Conservation (phyloP, 1,140 invertebrate genomes). For the Venustaconcha ellipsiformis region DNA sequence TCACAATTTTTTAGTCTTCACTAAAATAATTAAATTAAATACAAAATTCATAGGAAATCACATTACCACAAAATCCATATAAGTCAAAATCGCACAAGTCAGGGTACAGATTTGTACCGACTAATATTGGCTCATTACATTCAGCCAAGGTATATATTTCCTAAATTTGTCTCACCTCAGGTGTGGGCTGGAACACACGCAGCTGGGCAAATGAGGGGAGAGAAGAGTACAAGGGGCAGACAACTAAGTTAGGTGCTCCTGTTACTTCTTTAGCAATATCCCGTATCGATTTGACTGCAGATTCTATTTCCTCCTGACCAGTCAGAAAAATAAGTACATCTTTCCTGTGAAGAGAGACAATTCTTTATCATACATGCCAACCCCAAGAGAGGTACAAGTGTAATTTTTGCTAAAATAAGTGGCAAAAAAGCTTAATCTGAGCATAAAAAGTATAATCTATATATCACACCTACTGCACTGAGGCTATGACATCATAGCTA, state of each 20-base stretch:
- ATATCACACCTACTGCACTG: too few species aligned
- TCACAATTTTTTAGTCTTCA: too few species aligned
- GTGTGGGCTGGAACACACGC: constrained; percentile 83
- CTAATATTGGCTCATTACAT: too few species aligned
- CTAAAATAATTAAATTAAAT: background rate
- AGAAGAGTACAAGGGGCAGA: constrained; percentile 93
- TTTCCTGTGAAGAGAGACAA: constrained; percentile 61
- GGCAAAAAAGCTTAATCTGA: too few species aligned
- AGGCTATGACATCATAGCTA: too few species aligned
- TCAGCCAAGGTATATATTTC: too few species aligned
- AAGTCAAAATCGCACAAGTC: too few species aligned
- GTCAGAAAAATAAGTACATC: constrained; percentile 98
- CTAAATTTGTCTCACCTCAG: constrained; percentile 72
- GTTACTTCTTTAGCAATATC: constrained; percentile 76
- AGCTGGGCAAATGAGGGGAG: constrained; percentile 87
- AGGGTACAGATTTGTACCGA: too few species aligned
- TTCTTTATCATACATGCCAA: too few species aligned
- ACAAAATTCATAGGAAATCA: background rate
- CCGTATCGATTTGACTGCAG: constrained; percentile 81
- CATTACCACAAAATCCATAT: background rate
- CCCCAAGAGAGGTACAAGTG: too few species aligned
- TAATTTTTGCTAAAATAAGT: too few species aligned
- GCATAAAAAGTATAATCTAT: too few species aligned
- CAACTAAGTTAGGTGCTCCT: constrained; percentile 73
- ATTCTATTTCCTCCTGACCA: constrained; percentile 98